These are phyloP conservation scores for Anolis apletophallus DNA, from an alignment of 2,797 vertebrate species.

Conservation along the genomic window DNA sequence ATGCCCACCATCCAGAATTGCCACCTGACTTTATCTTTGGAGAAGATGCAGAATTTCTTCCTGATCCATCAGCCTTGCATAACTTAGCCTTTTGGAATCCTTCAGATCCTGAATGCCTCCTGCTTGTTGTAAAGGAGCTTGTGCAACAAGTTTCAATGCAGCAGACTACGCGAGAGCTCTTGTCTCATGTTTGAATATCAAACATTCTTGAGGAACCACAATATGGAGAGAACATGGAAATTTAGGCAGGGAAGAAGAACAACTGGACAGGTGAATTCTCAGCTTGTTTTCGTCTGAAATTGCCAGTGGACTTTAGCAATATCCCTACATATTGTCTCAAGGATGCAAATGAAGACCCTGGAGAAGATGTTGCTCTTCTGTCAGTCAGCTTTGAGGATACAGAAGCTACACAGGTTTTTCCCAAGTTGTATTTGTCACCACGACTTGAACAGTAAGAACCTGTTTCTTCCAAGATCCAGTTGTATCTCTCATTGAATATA, in stretches of 20 bases:
- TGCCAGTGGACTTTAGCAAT: too few relatives aligned
- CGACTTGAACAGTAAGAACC: slow-evolving; percentile 96
- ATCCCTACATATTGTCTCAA: too few relatives aligned
- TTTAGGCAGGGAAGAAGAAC: slow-evolving; percentile 96
- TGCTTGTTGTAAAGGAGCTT: slow-evolving; percentile 96
- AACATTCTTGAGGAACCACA: slow-evolving; percentile 94
- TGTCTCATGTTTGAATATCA: slow-evolving; percentile 98
- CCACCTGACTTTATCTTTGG: slow-evolving; percentile 99
- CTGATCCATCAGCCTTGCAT: slow-evolving; percentile 91
- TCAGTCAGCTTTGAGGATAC: slow-evolving; percentile 97
- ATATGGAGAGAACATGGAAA: slow-evolving; percentile 94
- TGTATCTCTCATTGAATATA: slow-evolving; percentile 26
- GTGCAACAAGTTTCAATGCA: slow-evolving; percentile 96
- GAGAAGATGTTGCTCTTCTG: slow-evolving; percentile 95
- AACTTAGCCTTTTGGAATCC: slow-evolving; percentile 94
- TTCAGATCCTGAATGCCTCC: slow-evolving; percentile 90
- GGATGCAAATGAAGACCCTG: slow-evolving; percentile 96
- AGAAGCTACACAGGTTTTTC: slow-evolving; percentile 96
- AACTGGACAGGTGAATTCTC: too few relatives aligned
- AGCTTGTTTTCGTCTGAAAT: too few relatives aligned
- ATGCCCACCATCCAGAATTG: slow-evolving; percentile 92
- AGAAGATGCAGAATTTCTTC: slow-evolving; percentile 96
- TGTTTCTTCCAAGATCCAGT: accelerated
- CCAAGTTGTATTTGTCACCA: slow-evolving; percentile 95
- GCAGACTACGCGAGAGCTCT: slow-evolving; percentile 93